phyloP scores from a whole-genome alignment of 1,140 invertebrate species.

The Micrasema longulum region DNA sequence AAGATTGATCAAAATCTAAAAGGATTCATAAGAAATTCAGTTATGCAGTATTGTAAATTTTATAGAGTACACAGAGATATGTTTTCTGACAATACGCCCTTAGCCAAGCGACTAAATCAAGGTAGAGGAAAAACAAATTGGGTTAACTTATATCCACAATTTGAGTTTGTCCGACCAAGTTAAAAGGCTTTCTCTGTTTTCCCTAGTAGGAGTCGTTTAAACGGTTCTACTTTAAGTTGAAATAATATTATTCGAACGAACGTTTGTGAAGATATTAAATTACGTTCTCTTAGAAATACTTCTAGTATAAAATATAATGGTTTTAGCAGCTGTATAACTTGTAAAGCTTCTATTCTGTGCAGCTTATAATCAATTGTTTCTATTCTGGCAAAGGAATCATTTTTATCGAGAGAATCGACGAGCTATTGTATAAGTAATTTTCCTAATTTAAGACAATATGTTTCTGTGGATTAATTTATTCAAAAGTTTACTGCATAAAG shows the following conservation, averaged over 20 bases:
- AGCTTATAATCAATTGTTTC: no score
- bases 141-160: conserved; percentile 24
- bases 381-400: no score
- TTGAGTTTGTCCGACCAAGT: conserved; percentile 14
- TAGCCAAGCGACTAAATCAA: neutral
- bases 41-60: neutral
- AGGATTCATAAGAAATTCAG: no score
- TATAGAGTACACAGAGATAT: neutral
- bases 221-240: conserved; percentile 23
- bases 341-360: neutral
- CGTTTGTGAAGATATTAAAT: conserved; percentile 30
- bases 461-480: no score
- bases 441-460: no score
- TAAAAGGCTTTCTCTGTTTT: conserved; percentile 29
- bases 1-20: no score
- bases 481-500: no score
- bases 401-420: no score
- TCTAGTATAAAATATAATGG: conserved; percentile 25
- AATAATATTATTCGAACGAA: conserved; percentile 35
- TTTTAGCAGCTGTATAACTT: conserved; percentile 6
- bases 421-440: no score
- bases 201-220: conserved; percentile 20
- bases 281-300: conserved; percentile 14
- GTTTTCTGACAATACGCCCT: neutral
- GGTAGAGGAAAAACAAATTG: conserved; percentile 16